phyloP scores from a whole-genome alignment of 2,797 vertebrate genomes.

The Thunnus albacares region DNA sequence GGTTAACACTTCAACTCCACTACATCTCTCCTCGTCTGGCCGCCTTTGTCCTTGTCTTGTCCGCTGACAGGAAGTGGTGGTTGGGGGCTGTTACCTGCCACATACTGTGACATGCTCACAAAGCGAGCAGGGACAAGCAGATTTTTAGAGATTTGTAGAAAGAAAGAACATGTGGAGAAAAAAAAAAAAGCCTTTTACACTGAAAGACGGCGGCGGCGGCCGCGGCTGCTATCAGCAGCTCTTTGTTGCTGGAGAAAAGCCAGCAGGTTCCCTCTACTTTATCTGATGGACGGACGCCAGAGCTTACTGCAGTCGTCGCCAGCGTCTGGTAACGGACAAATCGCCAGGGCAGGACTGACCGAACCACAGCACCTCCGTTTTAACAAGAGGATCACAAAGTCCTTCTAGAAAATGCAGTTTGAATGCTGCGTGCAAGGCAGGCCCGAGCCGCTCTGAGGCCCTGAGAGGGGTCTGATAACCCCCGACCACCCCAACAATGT shows the following conservation, averaged over 20 bases:
- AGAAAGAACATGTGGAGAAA: conserved; percentile 12
- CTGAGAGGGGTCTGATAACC: no score
- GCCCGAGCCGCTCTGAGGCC: no score
- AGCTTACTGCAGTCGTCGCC: not conserved
- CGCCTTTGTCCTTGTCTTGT: conserved; percentile 70
- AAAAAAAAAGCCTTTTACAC: conserved; percentile 32
- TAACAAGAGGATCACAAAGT: conserved; percentile 1
- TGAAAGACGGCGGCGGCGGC: conserved; percentile 32
- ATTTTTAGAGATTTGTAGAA: conserved; percentile 50
- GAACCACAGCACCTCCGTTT: not conserved
- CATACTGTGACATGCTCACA: conserved; percentile 71
- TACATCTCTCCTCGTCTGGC: conserved; percentile 58
- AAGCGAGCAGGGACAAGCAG: conserved; percentile 61
- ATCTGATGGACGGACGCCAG: conserved; percentile 64
- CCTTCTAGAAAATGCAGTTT: not conserved
- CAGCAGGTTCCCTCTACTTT: conserved; percentile 49
- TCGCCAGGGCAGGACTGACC: not conserved
- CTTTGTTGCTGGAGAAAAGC: conserved; percentile 71
- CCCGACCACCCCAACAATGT: no score
- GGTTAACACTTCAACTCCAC: conserved; percentile 62
- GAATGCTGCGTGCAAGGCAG: not conserved
- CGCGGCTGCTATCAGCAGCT: conserved; percentile 63
- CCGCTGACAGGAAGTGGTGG: conserved; percentile 64
- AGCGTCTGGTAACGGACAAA: not conserved
- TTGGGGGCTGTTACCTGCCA: conserved; percentile 73